phyloP scores from a whole-genome alignment of 2,113 vertebrate species.

The Cephalopholis sonnerati region DNA sequence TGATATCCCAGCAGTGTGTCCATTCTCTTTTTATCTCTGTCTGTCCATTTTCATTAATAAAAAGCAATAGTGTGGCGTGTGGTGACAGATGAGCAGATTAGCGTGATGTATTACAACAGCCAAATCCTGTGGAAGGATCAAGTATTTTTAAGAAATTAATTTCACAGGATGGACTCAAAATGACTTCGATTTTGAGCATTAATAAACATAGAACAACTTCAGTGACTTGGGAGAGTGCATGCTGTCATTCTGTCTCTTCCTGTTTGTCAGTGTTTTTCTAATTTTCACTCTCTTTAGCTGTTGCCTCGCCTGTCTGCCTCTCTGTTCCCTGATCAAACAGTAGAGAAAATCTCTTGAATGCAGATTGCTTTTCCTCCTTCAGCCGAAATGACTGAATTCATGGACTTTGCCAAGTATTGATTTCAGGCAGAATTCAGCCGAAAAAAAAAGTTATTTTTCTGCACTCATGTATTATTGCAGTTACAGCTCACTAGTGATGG shows the following conservation, averaged over 20 bases:
- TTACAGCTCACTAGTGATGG: background rate
- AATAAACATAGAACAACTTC: conserved; percentile 7
- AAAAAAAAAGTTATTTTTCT: background rate
- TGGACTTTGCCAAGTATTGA: conserved; percentile 14
- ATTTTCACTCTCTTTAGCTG: conserved; percentile 35
- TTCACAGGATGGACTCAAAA: conserved; percentile 4
- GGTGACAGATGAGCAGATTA: conserved; percentile 60
- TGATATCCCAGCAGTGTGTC: conserved; percentile 20
- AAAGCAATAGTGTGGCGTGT: conserved; percentile 5
- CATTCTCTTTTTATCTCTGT: conserved; percentile 14
- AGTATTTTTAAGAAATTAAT: conserved; percentile 35
- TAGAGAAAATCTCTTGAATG: conserved; percentile 46
- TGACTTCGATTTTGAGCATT: background rate
- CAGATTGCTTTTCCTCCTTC: conserved; percentile 11
- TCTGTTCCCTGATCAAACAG: conserved; percentile 16
- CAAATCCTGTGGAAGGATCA: conserved; percentile 34
- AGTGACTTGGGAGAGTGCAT: background rate
- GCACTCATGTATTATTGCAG: background rate
- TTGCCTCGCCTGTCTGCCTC: conserved; percentile 8
- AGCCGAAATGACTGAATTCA: conserved; percentile 27
- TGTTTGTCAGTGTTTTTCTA: conserved; percentile 30
- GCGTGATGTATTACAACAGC: conserved; percentile 18
- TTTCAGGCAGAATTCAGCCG: conserved; percentile 13
- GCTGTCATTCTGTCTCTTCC: conserved; percentile 13
- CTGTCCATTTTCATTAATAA: conserved; percentile 58